Evolutionary conservation across 2,113 vertebrate species (phyloP).

Genomic region (Taxidea taxus): DNA sequence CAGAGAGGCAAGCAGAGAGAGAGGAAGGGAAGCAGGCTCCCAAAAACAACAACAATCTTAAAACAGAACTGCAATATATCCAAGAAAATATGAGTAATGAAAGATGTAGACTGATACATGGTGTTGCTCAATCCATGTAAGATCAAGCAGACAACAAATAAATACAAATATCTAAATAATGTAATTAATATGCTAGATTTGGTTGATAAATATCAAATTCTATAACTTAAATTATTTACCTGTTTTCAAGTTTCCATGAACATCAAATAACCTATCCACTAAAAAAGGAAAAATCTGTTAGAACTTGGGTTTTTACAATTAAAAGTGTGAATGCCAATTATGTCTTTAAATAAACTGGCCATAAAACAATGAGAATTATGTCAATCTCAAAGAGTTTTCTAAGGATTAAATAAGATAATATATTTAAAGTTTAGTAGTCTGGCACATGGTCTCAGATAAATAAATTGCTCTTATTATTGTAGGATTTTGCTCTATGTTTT

Average conservation of each 20-base stretch:
- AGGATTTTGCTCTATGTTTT: background rate
- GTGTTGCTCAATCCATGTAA: background rate
- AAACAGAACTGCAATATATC: background rate
- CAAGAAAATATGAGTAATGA: background rate
- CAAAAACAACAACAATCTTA: background rate
- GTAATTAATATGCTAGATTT: background rate
- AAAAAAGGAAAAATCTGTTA: background rate
- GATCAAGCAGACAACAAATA: background rate
- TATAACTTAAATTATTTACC: background rate
- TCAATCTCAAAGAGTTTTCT: background rate
- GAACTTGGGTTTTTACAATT: background rate
- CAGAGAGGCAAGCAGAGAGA: too few relatives aligned
- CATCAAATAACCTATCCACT: background rate
- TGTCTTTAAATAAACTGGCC: background rate
- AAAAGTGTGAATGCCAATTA: background rate
- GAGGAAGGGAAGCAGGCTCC: too few relatives aligned
- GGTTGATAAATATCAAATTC: background rate
- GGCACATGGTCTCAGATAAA: background rate
- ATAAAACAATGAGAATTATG: background rate
- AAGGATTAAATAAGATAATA: constrained; percentile 13
- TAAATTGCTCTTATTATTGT: background rate
- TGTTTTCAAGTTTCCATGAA: background rate
- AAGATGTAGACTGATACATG: background rate
- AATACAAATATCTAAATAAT: background rate
- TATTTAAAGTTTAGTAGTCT: background rate